A percentile compares a stretch with the other conserved stretches of the same genome.
Evolutionary conservation across 2,888 invertebrate species (phyloP).

Genomic region (Spisula solida): DNA sequence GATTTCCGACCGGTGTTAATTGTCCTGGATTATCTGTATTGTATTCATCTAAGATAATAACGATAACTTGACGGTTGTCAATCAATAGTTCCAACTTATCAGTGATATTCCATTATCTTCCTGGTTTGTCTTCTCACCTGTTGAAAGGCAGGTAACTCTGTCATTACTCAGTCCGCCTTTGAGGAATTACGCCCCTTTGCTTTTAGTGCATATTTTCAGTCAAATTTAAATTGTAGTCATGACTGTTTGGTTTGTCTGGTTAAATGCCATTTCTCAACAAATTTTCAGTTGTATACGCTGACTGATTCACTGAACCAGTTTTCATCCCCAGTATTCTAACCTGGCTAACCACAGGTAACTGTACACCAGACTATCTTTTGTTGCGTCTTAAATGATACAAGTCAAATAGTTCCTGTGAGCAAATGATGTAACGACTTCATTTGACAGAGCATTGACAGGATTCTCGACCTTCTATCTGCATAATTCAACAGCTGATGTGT

Average conservation of each 20-base stretch:
- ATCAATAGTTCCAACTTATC: neutral
- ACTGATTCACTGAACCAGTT: neutral
- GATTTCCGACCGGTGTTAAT: neutral
- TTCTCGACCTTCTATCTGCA: too few relatives aligned
- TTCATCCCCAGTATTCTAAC: neutral
- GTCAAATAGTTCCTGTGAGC: too few relatives aligned
- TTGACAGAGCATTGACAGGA: too few relatives aligned
- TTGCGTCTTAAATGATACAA: too few relatives aligned
- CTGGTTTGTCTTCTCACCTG: neutral
- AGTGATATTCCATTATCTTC: neutral
- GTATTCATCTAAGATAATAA: neutral
- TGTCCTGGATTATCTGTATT: neutral
- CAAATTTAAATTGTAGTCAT: neutral
- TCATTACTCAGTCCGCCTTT: neutral
- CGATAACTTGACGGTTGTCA: neutral
- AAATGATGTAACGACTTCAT: too few relatives aligned
- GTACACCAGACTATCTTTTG: too few relatives aligned
- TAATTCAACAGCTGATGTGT: too few relatives aligned
- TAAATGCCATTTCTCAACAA: neutral
- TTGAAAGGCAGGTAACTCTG: neutral
- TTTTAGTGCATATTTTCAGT: neutral
- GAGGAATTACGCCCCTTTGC: neutral
- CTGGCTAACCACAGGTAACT: too few relatives aligned
- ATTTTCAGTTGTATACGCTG: neutral
- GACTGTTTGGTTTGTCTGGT: neutral